Conservation (phyloP, 2,888 invertebrate genomes). For the Caenorhabditis sp. region DNA sequence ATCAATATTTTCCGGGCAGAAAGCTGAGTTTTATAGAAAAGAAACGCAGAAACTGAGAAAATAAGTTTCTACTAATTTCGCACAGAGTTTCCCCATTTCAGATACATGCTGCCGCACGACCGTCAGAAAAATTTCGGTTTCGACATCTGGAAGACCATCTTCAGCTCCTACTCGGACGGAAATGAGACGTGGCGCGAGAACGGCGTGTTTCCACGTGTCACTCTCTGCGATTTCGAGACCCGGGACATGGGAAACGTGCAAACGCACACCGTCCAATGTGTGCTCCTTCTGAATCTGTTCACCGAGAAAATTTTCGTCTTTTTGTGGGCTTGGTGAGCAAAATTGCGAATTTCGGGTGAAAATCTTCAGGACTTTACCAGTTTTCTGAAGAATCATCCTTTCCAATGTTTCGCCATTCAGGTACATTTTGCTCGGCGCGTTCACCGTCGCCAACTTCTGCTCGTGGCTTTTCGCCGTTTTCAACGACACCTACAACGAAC, state of each 20-base stretch:
- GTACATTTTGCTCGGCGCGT: slow-evolving; percentile 71
- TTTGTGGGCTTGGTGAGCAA: slow-evolving; percentile 70
- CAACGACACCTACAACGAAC: slow-evolving; percentile 70
- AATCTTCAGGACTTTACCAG: not conserved
- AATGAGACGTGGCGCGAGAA: slow-evolving; percentile 76
- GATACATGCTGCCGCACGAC: slow-evolving; percentile 66
- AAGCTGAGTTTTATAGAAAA: not conserved
- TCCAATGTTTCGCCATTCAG: slow-evolving; percentile 49
- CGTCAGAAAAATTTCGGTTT: slow-evolving; percentile 67
- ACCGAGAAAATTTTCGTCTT: slow-evolving; percentile 75
- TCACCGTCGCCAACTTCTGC: slow-evolving; percentile 73
- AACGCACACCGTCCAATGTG: slow-evolving; percentile 77
- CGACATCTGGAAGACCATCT: slow-evolving; percentile 68
- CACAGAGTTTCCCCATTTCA: slow-evolving; percentile 34
- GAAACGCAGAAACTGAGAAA: not conserved
- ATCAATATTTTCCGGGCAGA: not conserved
- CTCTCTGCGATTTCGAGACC: slow-evolving; percentile 78
- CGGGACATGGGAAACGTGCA: slow-evolving; percentile 78
- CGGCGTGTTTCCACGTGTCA: slow-evolving; percentile 78
- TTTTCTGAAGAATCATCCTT: not conserved
- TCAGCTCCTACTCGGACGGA: slow-evolving; percentile 58
- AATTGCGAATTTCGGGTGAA: not conserved
- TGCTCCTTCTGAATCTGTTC: slow-evolving; percentile 76
- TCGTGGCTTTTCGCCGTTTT: slow-evolving; percentile 73
- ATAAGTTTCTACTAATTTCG: too few species aligned